phyloP scores from a whole-genome alignment of 2,797 vertebrate species.

The Limnodromus scolopaceus region DNA sequence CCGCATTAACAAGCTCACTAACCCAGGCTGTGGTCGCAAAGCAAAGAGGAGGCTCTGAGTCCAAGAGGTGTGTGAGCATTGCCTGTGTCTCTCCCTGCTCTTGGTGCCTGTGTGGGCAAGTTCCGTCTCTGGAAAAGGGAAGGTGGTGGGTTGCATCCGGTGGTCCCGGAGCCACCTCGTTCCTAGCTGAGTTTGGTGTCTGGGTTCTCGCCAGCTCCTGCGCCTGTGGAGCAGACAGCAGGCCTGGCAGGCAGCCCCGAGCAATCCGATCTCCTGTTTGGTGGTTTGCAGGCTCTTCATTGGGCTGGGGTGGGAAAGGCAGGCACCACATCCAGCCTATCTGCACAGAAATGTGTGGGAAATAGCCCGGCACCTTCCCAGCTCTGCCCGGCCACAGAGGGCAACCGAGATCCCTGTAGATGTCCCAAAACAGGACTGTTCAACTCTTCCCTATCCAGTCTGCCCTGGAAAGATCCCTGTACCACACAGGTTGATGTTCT shows the following conservation, averaged over 20 bases:
- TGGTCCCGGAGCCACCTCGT: not conserved
- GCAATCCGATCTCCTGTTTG: not conserved
- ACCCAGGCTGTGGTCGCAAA: not conserved
- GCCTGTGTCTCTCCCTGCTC: not conserved
- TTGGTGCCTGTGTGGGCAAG: not conserved
- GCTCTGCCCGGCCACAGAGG: not conserved
- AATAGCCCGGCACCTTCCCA: not conserved
- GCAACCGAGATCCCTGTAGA: not conserved
- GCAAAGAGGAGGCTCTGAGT: not conserved
- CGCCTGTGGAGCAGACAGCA: not conserved
- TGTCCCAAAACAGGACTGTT: not conserved
- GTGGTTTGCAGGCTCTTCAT: not conserved
- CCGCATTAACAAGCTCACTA: fast-evolving
- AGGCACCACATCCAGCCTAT: not conserved
- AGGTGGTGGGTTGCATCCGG: not conserved
- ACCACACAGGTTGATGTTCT: not conserved
- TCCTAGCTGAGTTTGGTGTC: not conserved
- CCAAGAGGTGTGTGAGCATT: not conserved
- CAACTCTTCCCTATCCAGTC: not conserved
- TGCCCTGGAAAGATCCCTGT: not conserved
- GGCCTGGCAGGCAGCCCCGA: not conserved
- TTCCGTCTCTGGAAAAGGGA: no score
- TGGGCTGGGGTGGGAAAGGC: not conserved
- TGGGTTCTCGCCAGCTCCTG: not conserved
- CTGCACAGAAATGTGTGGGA: fast-evolving